Conservation (phyloP, 2,797 vertebrate genomes). For the Sebastes itinus region DNA sequence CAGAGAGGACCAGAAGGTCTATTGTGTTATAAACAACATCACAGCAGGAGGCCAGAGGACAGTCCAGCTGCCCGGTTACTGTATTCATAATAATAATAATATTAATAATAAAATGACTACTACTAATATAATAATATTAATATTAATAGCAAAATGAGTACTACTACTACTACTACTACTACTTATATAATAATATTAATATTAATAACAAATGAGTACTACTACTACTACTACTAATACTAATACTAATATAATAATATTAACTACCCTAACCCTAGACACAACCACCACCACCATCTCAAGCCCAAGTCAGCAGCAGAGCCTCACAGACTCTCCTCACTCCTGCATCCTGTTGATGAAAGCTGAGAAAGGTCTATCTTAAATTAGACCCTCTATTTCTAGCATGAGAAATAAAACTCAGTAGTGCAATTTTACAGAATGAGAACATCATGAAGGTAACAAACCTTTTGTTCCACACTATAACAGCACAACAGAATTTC, state of each 20-base stretch:
- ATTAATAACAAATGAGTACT: too few species aligned
- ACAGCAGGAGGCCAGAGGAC: not conserved
- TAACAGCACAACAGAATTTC: not conserved
- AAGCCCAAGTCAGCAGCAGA: not conserved
- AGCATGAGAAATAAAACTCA: not conserved
- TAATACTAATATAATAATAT: too few species aligned
- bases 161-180: too few species aligned
- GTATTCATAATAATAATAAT: not conserved
- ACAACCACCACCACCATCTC: not conserved
- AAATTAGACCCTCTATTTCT: not conserved
- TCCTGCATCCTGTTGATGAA: not conserved
- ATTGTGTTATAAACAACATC: not conserved
- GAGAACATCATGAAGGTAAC: fast-evolving
- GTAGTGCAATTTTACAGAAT: not conserved
- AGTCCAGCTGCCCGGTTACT: not conserved
- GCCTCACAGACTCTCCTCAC: not conserved
- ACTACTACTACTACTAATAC: too few species aligned
- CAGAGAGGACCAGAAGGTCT: not conserved
- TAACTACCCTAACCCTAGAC: too few species aligned
- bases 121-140: too few species aligned
- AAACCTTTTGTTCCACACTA: not conserved
- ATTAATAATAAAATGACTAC: not conserved
- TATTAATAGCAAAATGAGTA: too few species aligned
- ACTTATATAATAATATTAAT: too few species aligned
- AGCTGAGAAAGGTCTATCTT: fast-evolving